Evolutionary conservation across 2,113 vertebrate species (phyloP).

Genomic region (Pithys albifrons): DNA sequence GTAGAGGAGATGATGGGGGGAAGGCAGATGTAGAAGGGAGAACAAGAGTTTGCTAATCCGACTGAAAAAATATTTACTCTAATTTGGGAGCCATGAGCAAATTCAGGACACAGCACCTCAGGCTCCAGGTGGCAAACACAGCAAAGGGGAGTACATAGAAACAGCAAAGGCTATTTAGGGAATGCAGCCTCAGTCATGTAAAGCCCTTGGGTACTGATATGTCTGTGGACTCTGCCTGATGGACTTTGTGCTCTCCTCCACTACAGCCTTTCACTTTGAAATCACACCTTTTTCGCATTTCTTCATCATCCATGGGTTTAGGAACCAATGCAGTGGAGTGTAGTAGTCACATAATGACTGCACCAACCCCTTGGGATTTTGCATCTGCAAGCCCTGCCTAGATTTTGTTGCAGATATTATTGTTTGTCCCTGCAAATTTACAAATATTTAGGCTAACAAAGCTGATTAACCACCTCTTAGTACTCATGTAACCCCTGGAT

Average conservation of each 20-base stretch:
- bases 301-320: fast-evolving
- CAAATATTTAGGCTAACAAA: not conserved
- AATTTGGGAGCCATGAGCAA: slow-evolving; percentile 20
- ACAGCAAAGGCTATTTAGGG: not conserved
- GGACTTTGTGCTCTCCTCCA: not conserved
- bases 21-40: not conserved
- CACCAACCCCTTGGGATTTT: not conserved
- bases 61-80: not conserved
- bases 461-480: not conserved
- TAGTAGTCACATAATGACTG: not conserved
- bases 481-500: not conserved
- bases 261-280: not conserved
- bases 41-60: slow-evolving; percentile 27
- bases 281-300: not conserved
- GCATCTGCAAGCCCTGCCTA: not conserved
- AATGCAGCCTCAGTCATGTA: fast-evolving
- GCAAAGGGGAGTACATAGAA: not conserved
- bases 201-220: not conserved
- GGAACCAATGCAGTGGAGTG: not conserved
- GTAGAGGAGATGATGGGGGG: not conserved
- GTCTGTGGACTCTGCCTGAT: not conserved
- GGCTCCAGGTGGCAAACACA: slow-evolving; percentile 34
- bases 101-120: not conserved
- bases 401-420: not conserved
- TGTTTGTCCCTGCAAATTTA: not conserved